Conservation (phyloP, 2,888 invertebrate genomes). For the Anarsia innoxiella region DNA sequence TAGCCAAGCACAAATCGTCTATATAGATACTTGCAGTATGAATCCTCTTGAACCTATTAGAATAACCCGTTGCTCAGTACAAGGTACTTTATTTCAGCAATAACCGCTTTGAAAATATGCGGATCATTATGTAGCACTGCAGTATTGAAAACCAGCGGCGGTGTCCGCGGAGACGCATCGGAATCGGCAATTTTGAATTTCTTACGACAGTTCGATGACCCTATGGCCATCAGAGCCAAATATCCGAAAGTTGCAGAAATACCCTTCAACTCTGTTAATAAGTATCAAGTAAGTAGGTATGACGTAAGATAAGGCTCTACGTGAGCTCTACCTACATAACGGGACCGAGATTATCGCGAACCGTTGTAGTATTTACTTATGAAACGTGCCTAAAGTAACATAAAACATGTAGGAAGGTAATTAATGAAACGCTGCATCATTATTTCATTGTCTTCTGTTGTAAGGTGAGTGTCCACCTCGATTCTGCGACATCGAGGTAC, state of each 20-base stretch:
- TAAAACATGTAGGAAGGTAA: too few relatives aligned
- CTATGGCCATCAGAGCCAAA: constrained; percentile 81
- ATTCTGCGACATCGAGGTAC: constrained; percentile 84
- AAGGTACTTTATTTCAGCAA: constrained; percentile 73
- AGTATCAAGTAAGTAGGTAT: constrained; percentile 81
- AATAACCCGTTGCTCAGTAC: too few relatives aligned
- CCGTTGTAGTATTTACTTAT: too few relatives aligned
- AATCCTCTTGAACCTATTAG: too few relatives aligned
- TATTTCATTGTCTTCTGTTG: too few relatives aligned
- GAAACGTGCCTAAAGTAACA: too few relatives aligned
- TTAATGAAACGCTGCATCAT: too few relatives aligned
- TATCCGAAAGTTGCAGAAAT: constrained; percentile 92
- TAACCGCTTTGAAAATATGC: constrained; percentile 88
- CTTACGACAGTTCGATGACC: constrained; percentile 79
- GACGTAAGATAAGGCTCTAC: too few relatives aligned
- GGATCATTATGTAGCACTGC: constrained; percentile 97
- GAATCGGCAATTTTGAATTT: constrained; percentile 92
- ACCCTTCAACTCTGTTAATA: constrained; percentile 95
- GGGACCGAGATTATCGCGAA: too few relatives aligned
- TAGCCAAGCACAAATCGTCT: too few relatives aligned
- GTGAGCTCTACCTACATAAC: too few relatives aligned
- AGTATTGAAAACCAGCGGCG: constrained; percentile 88
- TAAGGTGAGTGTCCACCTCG: constrained; percentile 84
- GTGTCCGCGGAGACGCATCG: constrained; percentile 91
- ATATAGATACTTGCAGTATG: too few relatives aligned